Percentiles rank a stretch among this genome's conserved stretches.
Conservation (phyloP, 2,113 vertebrate genomes). For the Dasyornis broadbenti region DNA sequence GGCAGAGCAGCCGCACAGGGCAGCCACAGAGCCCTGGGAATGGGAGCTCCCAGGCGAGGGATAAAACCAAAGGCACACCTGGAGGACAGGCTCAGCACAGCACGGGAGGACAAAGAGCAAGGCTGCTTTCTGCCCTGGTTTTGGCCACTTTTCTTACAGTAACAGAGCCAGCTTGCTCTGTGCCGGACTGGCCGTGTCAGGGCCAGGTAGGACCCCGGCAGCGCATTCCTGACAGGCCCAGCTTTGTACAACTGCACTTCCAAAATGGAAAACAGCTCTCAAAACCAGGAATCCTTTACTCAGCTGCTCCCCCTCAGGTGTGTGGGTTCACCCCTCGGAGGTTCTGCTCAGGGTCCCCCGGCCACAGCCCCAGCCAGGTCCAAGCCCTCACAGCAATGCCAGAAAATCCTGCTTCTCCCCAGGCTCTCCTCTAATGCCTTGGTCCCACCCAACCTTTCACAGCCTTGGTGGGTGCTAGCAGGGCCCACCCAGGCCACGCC, state of each 20-base stretch:
- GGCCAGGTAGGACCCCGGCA: neutral
- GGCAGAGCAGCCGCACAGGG: neutral
- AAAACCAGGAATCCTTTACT: neutral
- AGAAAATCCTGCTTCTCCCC: neutral
- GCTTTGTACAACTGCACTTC: neutral
- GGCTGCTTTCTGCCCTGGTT: neutral
- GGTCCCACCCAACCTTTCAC: neutral
- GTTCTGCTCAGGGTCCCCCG: accelerated
- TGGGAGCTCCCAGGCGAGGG: neutral
- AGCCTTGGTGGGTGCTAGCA: neutral
- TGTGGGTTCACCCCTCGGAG: accelerated
- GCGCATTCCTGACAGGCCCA: neutral
- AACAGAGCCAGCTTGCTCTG: neutral
- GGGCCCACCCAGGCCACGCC: neutral
- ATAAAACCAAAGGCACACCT: neutral
- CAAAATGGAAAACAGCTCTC: neutral
- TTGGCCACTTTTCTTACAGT: neutral
- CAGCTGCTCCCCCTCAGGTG: neutral
- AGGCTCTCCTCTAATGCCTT: neutral
- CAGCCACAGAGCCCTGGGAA: neutral
- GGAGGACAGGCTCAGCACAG: neutral
- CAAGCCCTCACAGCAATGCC: neutral
- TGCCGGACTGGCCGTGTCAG: neutral
- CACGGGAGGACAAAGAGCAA: neutral
- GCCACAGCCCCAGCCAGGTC: neutral